Evolutionary conservation across 2,797 vertebrate genomes (phyloP).

Genomic region (Cetoscarus ocellatus): DNA sequence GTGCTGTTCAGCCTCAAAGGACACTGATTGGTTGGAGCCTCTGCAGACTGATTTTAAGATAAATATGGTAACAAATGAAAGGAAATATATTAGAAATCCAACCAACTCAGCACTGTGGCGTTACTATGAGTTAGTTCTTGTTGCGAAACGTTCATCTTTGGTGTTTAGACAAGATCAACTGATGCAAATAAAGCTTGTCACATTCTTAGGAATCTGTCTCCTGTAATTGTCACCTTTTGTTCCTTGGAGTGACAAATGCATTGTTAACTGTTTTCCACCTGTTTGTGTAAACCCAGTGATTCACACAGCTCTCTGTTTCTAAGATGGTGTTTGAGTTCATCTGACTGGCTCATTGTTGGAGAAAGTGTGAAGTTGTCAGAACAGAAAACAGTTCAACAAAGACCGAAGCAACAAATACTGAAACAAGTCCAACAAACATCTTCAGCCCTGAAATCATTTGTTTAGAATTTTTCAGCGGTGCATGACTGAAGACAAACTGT

Average conservation of each 20-base stretch:
- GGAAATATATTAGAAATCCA: no score
- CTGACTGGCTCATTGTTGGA: conserved; percentile 19
- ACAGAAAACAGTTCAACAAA: conserved; percentile 6
- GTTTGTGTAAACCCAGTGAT: neutral
- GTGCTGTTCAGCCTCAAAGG: no score
- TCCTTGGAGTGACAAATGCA: neutral
- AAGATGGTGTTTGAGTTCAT: conserved; percentile 23
- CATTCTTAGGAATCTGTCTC: conserved; percentile 13
- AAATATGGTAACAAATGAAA: no score
- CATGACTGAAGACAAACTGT: conserved; percentile 8
- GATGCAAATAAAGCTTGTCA: neutral
- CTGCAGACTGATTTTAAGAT: no score
- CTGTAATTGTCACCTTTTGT: conserved; percentile 4
- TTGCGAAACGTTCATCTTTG: neutral
- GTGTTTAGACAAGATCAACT: conserved; percentile 1
- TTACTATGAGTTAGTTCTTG: no score
- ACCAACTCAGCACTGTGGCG: no score
- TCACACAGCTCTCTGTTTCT: neutral
- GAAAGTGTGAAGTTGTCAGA: conserved; percentile 7
- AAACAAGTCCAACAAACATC: neutral
- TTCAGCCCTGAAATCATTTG: neutral
- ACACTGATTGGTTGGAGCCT: no score
- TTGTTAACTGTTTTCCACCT: conserved; percentile 5
- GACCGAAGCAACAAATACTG: neutral
- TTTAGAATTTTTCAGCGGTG: neutral